Percentiles rank a stretch among this genome's conserved stretches.
Evolutionary conservation across 2,797 vertebrate genomes (phyloP).

Genomic region (Danio albolineatus): DNA sequence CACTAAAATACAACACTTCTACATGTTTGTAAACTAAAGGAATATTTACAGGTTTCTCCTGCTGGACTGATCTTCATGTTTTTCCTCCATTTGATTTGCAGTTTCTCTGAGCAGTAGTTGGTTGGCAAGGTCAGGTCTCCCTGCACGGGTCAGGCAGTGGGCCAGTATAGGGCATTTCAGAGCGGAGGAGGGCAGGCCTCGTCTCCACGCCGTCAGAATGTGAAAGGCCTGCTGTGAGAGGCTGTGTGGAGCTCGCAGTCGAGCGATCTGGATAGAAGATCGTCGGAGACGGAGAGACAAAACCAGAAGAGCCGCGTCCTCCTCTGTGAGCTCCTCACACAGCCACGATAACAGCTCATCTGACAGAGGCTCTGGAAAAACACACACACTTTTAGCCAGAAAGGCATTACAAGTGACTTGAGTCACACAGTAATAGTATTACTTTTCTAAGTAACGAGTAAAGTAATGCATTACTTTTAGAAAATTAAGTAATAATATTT

Average conservation of each 20-base stretch:
- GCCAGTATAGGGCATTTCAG: slow-evolving; percentile 82
- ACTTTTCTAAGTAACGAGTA: no score
- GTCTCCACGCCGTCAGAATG: slow-evolving; percentile 85
- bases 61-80: neutral
- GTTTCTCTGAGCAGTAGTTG: slow-evolving; percentile 78
- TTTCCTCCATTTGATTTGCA: slow-evolving; percentile 34
- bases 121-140: slow-evolving; percentile 82
- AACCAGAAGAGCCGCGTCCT: slow-evolving; percentile 74
- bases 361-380: slow-evolving; percentile 50
- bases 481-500: no score
- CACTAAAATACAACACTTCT: no score
- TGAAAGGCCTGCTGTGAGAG: slow-evolving; percentile 81
- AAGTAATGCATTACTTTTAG: no score
- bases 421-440: no score
- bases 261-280: slow-evolving; percentile 84
- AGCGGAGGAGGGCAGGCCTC: slow-evolving; percentile 79
- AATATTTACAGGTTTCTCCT: neutral
- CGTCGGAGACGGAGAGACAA: slow-evolving; percentile 75
- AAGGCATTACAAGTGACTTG: no score
- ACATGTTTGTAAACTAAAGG: no score
- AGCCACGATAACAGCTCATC: slow-evolving; percentile 86
- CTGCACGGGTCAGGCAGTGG: slow-evolving; percentile 80
- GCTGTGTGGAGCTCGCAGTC: slow-evolving; percentile 79
- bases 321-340: slow-evolving; percentile 83
- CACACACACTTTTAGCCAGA: neutral